Evolutionary conservation across 2,113 vertebrate species (phyloP).

Genomic region (Gorsachius goisagi): DNA sequence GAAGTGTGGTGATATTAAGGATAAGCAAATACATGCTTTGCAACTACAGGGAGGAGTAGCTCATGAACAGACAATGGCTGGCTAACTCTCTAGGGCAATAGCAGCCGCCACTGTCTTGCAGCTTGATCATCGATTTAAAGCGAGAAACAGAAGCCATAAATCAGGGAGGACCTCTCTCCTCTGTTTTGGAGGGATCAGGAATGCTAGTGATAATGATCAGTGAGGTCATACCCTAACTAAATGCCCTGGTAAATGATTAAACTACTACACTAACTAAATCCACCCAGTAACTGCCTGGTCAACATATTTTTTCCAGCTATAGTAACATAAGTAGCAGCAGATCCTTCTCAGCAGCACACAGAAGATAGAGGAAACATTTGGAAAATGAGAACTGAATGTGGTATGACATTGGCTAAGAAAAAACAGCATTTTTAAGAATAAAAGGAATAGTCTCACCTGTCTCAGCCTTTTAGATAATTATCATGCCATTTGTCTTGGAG

Average conservation of each 20-base stretch:
- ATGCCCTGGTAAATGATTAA: background rate
- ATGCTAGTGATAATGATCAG: background rate
- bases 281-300: background rate
- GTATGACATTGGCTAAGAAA: background rate
- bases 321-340: background rate
- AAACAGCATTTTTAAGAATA: background rate
- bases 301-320: background rate
- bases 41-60: background rate
- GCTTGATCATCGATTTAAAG: background rate
- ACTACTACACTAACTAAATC: background rate
- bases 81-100: background rate
- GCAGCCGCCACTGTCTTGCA: background rate
- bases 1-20: background rate
- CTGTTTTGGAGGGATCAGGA: background rate
- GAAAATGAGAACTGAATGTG: background rate
- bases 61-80: background rate
- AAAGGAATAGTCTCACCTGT: background rate
- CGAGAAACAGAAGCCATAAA: background rate
- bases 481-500: background rate
- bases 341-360: background rate
- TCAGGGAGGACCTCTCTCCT: background rate
- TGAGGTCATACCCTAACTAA: background rate
- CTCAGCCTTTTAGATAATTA: background rate
- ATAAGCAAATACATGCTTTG: background rate
- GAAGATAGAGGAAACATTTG: background rate